Evolutionary conservation across 92 coral and sea anemone genomes (phyloP).

Genomic region (Porites rus): DNA sequence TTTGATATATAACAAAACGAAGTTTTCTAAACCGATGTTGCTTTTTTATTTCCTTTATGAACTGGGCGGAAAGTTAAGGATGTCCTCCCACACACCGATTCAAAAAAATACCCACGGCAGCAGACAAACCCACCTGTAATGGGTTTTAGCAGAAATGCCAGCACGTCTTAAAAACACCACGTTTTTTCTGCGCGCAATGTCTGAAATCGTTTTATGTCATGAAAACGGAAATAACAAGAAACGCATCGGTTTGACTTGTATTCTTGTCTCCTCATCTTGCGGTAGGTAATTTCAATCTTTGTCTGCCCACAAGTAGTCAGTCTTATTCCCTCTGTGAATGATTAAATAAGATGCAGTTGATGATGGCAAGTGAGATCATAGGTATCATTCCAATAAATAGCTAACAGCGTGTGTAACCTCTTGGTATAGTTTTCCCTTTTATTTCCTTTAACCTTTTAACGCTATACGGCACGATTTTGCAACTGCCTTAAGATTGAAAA

Average conservation of each 20-base stretch:
- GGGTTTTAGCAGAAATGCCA: slow-evolving; percentile 27
- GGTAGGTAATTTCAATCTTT: background rate
- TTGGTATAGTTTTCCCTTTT: background rate
- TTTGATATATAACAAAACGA: background rate
- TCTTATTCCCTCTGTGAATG: background rate
- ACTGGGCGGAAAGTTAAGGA: background rate
- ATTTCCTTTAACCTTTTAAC: no score
- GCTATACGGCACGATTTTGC: no score
- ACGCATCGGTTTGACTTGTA: background rate
- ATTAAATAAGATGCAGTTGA: background rate
- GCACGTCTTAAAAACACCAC: background rate
- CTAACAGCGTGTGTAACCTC: background rate
- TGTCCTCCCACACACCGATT: background rate
- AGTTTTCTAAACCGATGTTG: background rate
- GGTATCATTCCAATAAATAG: background rate
- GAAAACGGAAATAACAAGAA: slow-evolving; percentile 22
- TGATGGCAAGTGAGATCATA: background rate
- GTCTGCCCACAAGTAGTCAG: slow-evolving; percentile 23
- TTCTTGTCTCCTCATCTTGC: background rate
- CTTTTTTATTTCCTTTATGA: background rate
- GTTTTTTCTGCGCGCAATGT: slow-evolving; percentile 12
- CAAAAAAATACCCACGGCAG: background rate
- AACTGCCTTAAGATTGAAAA: background rate
- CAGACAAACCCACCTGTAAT: slow-evolving; percentile 1
- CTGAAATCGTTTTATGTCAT: background rate